Evolutionary conservation across 2,888 invertebrate genomes (phyloP), one percentile per base, ranked within the genome.

Genomic region (Sphaeridia pumilis): DNA sequence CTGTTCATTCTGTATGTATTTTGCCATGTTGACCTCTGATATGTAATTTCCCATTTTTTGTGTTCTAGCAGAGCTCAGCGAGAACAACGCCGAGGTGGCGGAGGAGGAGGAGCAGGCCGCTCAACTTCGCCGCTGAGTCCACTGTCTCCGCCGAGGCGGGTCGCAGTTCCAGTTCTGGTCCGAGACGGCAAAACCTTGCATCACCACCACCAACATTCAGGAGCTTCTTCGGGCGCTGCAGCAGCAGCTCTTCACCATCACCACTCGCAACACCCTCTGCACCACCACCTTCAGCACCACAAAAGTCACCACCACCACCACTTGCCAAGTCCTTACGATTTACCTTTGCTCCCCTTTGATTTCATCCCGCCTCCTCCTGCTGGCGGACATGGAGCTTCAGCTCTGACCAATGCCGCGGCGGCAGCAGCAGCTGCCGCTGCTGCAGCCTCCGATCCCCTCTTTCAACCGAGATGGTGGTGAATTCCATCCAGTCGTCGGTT

Each of bases 91-190:
- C 44, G 56, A 25, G 55, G 54, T 3, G 26, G 50, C 20, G 25
- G 48, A n/a, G 25, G 48, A n/a, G 21, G 28, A n/a, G 21, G 28
- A n/a, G 26, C 22, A 21, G 44, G 46, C 10, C 42, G 49, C 34
- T 68, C 97, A 97, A 36, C 49, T 10, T 51, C 53, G 27, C 55
- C 56, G 45, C 38, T 53, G 47, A 55, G 57, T 22, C 60, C 60
- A 12, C 50, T 55, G 7, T 56, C 56, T n/a, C 55, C 60, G 41
- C 93, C 94, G 0, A 74, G 93, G 26, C 78, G 93, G 21, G 93
- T 94, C 0, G 92, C 94, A 0, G 93, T 94, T 0, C 94, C 94
- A 0, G 92, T 95, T 0, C 72, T 95, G 48, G 93, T 95, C 3
- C 80, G 90, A 52, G 94, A 95, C 66, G 95, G 94, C 0, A 87